phyloP scores from a whole-genome alignment of 1,140 invertebrate species.

The Galendromus occidentalis region DNA sequence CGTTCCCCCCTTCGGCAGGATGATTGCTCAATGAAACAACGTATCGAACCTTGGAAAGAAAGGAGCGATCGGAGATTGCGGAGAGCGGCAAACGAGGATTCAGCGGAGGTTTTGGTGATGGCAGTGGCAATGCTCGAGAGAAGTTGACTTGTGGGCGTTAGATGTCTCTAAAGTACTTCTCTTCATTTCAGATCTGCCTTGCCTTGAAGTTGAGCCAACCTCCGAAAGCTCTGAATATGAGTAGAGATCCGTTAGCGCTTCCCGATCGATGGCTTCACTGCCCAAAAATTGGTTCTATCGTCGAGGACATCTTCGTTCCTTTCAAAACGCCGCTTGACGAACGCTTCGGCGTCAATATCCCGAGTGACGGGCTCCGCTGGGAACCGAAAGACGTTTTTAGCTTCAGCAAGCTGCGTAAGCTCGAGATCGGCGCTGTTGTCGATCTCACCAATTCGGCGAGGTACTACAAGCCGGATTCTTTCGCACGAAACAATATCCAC shows the following conservation, averaged over 20 bases:
- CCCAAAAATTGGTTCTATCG: not conserved
- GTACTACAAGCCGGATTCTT: not conserved
- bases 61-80: too few species aligned
- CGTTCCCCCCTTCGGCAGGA: too few species aligned
- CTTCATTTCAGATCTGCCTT: too few species aligned
- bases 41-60: too few species aligned
- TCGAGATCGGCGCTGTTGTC: not conserved
- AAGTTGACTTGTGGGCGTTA: too few species aligned
- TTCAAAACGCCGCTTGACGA: slow-evolving; percentile 2
- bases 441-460: not conserved
- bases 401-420: not conserved
- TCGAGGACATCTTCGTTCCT: not conserved
- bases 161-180: too few species aligned
- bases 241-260: not conserved
- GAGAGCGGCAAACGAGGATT: too few species aligned
- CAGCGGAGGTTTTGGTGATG: too few species aligned
- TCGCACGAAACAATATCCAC: not conserved
- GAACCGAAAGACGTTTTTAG: not conserved
- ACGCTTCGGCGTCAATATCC: not conserved
- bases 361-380: not conserved
- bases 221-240: too few species aligned
- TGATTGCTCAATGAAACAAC: too few species aligned
- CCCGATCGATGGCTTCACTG: not conserved
- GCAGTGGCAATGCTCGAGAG: too few species aligned
- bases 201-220: too few species aligned